phyloP scores from a whole-genome alignment of 2,113 vertebrate species.

The Hippocampus comes region DNA sequence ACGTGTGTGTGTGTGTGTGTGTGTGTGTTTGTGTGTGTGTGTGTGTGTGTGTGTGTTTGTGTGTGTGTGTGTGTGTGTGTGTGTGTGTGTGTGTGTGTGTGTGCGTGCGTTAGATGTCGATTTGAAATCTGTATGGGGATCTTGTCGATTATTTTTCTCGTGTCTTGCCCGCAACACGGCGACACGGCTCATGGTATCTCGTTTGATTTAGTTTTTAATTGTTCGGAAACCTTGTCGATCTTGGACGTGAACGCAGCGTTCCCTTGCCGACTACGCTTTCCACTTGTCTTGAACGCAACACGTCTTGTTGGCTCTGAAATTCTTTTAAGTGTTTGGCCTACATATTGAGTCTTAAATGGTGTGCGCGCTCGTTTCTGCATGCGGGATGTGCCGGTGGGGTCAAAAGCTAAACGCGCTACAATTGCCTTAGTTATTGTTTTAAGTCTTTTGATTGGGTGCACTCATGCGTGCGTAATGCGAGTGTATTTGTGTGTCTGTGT shows the following conservation, averaged over 20 bases:
- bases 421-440: conserved; percentile 70
- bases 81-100: too few species aligned
- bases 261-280: too few species aligned
- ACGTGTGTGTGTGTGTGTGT: too few species aligned
- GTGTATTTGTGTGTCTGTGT: conserved; percentile 17
- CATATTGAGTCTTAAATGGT: neutral
- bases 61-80: too few species aligned
- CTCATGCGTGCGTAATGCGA: conserved; percentile 65
- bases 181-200: neutral
- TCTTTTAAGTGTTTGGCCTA: neutral
- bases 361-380: conserved; percentile 6
- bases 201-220: neutral
- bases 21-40: too few species aligned
- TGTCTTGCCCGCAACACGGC: neutral
- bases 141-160: neutral
- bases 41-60: too few species aligned
- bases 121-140: neutral
- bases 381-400: conserved; percentile 54
- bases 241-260: conserved; percentile 81
- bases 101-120: neutral
- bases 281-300: neutral
- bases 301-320: neutral
- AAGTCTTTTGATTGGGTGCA: conserved; percentile 67
- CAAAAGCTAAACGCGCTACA: conserved; percentile 70
- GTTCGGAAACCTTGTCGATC: conserved; percentile 82